phyloP scores from a whole-genome alignment of 2,888 invertebrate genomes.

The Temnothorax ravouxi region DNA sequence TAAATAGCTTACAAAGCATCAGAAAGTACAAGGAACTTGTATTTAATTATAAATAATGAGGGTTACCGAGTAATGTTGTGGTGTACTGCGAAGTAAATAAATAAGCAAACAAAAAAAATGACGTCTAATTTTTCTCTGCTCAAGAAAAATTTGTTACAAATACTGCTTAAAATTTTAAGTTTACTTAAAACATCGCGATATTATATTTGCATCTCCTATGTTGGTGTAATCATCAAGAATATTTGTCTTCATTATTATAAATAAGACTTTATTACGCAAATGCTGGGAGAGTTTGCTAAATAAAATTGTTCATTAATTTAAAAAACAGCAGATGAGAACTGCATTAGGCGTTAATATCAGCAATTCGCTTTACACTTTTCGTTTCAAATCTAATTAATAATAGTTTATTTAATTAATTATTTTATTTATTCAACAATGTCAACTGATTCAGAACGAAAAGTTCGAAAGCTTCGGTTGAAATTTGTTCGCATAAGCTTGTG shows the following conservation, averaged over 20 bases:
- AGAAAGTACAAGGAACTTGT: not conserved
- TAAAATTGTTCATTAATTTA: not conserved
- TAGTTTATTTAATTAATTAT: not conserved
- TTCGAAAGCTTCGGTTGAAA: not conserved
- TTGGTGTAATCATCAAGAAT: not conserved
- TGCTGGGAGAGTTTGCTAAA: not conserved
- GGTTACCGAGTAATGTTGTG: not conserved
- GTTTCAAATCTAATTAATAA: not conserved
- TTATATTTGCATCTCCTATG: not conserved
- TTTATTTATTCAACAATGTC: not conserved
- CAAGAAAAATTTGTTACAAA: not conserved
- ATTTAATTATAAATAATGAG: conserved; percentile 21
- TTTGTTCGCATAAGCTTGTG: not conserved
- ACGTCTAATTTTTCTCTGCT: not conserved
- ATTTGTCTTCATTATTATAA: conserved; percentile 15
- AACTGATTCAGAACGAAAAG: not conserved
- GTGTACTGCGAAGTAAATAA: not conserved
- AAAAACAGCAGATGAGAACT: not conserved
- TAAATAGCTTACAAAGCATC: not conserved
- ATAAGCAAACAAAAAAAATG: not conserved
- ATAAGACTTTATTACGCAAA: conserved; percentile 18
- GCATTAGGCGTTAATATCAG: not conserved
- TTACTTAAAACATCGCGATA: not conserved
- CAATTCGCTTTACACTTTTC: not conserved
- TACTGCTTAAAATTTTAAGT: conserved; percentile 1